Evolutionary conservation across 2,113 vertebrate genomes (phyloP).

Genomic region (Burhinus oedicnemus): DNA sequence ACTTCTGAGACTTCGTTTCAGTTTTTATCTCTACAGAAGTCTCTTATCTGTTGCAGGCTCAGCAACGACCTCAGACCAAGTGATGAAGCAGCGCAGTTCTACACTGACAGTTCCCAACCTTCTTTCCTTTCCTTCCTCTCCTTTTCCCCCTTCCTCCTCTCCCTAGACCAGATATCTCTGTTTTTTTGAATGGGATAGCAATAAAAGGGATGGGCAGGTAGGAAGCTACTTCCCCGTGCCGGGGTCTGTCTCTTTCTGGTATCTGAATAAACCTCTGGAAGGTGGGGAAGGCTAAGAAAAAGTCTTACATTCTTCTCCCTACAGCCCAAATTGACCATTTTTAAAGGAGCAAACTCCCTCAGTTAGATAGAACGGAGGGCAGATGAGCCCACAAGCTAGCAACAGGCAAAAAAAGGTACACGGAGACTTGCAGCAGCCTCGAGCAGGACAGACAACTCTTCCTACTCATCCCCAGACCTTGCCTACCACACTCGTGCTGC

Average conservation of each 20-base stretch:
- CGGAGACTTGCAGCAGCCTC: not conserved
- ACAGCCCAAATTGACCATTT: not conserved
- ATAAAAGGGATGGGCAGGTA: not conserved
- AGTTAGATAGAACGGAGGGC: not conserved
- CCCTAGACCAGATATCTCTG: not conserved
- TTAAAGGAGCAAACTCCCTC: not conserved
- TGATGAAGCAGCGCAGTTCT: not conserved
- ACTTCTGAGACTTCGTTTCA: not conserved
- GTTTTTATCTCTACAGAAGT: not conserved
- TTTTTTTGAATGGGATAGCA: not conserved
- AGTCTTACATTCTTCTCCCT: not conserved
- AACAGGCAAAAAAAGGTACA: not conserved
- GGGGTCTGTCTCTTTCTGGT: not conserved
- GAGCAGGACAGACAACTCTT: not conserved
- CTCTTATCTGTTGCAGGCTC: not conserved
- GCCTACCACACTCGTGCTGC: not conserved
- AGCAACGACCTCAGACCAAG: not conserved
- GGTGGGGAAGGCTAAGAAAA: not conserved
- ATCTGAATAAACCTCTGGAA: not conserved
- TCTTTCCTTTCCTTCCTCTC: not conserved
- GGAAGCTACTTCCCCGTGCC: not conserved
- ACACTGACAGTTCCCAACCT: not conserved
- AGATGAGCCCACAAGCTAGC: not conserved
- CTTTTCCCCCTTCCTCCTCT: not conserved
- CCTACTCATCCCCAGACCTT: not conserved